Conservation (phyloP, 2,113 vertebrate genomes). For the Paralichthys olivaceus region DNA sequence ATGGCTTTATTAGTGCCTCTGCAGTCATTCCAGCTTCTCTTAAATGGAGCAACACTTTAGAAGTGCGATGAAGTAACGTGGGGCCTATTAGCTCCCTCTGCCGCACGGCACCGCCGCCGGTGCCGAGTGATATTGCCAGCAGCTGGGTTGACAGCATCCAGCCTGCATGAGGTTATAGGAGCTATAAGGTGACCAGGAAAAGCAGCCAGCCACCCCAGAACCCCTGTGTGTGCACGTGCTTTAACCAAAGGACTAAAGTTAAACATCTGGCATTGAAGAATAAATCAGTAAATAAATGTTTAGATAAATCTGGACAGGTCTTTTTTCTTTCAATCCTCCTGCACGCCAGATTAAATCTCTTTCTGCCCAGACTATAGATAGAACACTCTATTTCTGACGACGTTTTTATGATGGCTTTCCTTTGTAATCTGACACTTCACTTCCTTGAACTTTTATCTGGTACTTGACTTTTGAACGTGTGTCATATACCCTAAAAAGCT, state of each 20-base stretch:
- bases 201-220: slow-evolving; percentile 14
- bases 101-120: slow-evolving; percentile 70
- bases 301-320: neutral
- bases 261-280: slow-evolving; percentile 33
- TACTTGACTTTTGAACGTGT: neutral
- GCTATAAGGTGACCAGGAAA: slow-evolving; percentile 51
- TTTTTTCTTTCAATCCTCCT: slow-evolving; percentile 16
- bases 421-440: slow-evolving; percentile 50
- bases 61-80: slow-evolving; percentile 83
- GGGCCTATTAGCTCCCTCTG: slow-evolving; percentile 81
- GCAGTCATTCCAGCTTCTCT: slow-evolving; percentile 78
- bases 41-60: slow-evolving; percentile 83
- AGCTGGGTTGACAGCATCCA: slow-evolving; percentile 78
- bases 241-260: slow-evolving; percentile 3
- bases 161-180: slow-evolving; percentile 37
- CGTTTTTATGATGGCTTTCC: slow-evolving; percentile 25
- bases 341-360: slow-evolving; percentile 26
- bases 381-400: slow-evolving; percentile 3
- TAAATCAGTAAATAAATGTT: neutral
- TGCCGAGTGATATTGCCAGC: slow-evolving; percentile 84
- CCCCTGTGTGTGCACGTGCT: slow-evolving; percentile 4
- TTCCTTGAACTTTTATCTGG: slow-evolving; percentile 42
- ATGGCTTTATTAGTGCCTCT: slow-evolving; percentile 83
- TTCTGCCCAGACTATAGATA: slow-evolving; percentile 44
- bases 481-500: neutral